These are phyloP conservation scores for Noctilio leporinus DNA, from an alignment of 2,113 vertebrate species.

Conservation along the genomic window DNA sequence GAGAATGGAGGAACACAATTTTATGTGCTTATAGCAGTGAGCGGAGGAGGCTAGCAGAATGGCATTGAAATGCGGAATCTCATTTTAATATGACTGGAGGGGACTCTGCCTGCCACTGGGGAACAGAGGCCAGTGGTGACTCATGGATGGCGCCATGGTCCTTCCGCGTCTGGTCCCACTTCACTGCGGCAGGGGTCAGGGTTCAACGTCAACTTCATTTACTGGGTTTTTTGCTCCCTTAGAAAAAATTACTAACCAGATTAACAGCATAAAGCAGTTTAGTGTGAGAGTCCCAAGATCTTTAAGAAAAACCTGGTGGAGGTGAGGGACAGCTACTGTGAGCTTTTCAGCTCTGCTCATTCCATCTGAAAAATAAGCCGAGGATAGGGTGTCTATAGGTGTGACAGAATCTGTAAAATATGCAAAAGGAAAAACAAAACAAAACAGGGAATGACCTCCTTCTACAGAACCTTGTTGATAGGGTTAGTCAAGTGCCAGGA, in stretches of 20 bases:
- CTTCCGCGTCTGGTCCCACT: slow-evolving; percentile 60
- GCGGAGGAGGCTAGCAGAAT: slow-evolving; percentile 56
- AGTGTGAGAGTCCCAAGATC: not conserved
- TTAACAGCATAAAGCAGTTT: slow-evolving; percentile 49
- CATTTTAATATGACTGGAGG: slow-evolving; percentile 63
- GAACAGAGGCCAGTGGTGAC: slow-evolving; percentile 55
- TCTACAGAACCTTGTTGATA: not conserved
- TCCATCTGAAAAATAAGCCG: not conserved
- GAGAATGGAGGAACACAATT: slow-evolving; percentile 59
- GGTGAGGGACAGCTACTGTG: not conserved
- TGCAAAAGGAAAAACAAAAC: not conserved
- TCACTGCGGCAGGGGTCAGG: slow-evolving; percentile 30
- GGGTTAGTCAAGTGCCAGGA: not conserved
- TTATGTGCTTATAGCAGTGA: slow-evolving; percentile 65
- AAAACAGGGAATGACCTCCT: fast-evolving
- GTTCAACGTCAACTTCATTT: slow-evolving; percentile 57
- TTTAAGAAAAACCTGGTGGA: slow-evolving; percentile 16
- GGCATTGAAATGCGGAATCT: slow-evolving; percentile 49
- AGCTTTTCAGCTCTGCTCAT: not conserved
- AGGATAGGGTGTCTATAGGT: not conserved
- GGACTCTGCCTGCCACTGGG: slow-evolving; percentile 25
- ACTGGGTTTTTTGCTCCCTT: not conserved
- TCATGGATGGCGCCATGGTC: slow-evolving; percentile 57
- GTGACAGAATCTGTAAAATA: not conserved
- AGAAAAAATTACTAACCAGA: slow-evolving; percentile 60